Base-by-base conservation (phyloP, 2,113 vertebrate genomes). In the Mungos mungo region DNA sequence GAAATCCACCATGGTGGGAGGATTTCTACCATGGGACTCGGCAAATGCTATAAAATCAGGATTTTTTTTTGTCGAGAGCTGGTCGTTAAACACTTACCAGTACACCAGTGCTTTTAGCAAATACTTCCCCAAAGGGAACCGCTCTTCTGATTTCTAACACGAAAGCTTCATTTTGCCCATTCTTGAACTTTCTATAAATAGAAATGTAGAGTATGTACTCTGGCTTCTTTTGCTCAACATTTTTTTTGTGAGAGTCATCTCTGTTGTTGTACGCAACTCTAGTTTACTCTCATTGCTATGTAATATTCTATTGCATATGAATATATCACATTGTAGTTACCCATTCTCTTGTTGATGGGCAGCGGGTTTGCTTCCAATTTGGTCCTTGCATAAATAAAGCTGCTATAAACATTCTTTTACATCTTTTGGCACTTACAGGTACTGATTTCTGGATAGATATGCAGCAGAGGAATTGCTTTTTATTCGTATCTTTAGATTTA, bases 321-420 rank as follows among this genome's bases (percentile, higher is more conserved):
- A 77, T 74, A 25, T 9, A 47, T 71, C 29, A 29, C 16, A n/a
- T 7, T 60, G 33, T 86, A 38, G 29, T 35, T 72, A 8, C 54
- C n/a, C 3, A 80, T 66, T 66, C 7, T 90, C n/a, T 10, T 60
- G 4, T 47, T 90, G 65, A 50, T 66, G 33, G 38, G 38, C 16
- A 19, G 23, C 90, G 65, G 3, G 16, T 65, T 88, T 94, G 41
- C 35, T 88, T 87, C 77, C 47, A 35, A 0, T 90, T 88, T 57
- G 52, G 25, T 35, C 8, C 8, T 38, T 2, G 72, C 85, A 60
- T 92, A n/a, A 97, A 74, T 90, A 96, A 97, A 92, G 29, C 31
- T 90, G 5, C 71, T 52, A 47, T 19, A 35, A 95, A 94, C 33
- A 76, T 85, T 68, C 41, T 86, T 88, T 31, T 74, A 57, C 2